phyloP scores from a whole-genome alignment of 2,797 vertebrate species.

The Threskiornis aethiopicus region DNA sequence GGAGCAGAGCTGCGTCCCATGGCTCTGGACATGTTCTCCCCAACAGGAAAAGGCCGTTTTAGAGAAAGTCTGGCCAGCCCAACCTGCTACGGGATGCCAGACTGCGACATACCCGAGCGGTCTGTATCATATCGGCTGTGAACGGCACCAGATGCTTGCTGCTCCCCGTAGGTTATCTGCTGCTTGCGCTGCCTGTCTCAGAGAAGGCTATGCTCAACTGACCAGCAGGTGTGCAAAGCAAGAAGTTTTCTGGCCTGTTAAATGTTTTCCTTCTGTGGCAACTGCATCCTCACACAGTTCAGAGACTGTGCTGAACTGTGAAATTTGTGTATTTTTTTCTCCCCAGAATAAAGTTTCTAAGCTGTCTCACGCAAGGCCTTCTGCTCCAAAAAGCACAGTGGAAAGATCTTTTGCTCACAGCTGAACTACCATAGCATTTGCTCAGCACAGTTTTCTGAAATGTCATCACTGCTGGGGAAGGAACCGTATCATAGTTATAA shows the following conservation, averaged over 20 bases:
- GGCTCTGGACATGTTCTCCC: not conserved
- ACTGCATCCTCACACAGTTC: rapidly evolving
- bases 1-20: not conserved
- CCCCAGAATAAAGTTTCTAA: not conserved
- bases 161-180: rapidly evolving
- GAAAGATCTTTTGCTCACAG: not conserved
- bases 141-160: rapidly evolving
- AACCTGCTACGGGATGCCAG: rapidly evolving
- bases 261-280: not conserved
- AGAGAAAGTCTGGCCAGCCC: too few relatives aligned
- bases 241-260: not conserved
- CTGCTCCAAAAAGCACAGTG: not conserved
- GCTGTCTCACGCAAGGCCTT: not conserved
- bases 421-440: not conserved
- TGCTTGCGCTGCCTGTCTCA: not conserved
- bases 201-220: rapidly evolving
- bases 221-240: not conserved
- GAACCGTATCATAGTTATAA: rapidly evolving
- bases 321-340: rapidly evolving
- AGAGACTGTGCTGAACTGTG: not conserved
- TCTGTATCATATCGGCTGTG: rapidly evolving
- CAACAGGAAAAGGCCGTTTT: not conserved
- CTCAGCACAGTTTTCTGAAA: not conserved
- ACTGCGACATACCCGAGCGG: rapidly evolving
- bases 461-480: not conserved